Evolutionary conservation across 2,888 invertebrate genomes (phyloP).

Genomic region (Eretmocerus hayati): DNA sequence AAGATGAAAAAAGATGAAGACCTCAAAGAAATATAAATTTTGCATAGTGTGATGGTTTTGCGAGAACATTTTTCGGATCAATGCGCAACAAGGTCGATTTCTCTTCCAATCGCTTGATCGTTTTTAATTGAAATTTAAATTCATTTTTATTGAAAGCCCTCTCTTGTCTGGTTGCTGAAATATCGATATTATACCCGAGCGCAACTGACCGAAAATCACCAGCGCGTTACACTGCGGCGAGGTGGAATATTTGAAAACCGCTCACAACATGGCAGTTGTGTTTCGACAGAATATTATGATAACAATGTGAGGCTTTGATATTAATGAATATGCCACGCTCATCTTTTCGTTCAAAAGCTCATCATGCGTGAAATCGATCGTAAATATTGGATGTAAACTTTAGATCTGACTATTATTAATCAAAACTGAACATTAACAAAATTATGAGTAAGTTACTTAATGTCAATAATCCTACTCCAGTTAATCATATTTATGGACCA

Average conservation of each 20-base stretch:
- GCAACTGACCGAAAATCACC: not conserved
- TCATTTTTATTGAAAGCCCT: slow-evolving; percentile 7
- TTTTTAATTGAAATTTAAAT: slow-evolving; percentile 20
- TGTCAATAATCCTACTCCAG: no score
- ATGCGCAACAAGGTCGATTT: slow-evolving; percentile 17
- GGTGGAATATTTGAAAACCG: slow-evolving; percentile 10
- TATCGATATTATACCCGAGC: slow-evolving; percentile 9
- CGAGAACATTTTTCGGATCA: not conserved
- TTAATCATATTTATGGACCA: no score
- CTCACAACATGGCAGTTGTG: no score
- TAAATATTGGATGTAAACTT: no score
- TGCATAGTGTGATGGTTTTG: not conserved
- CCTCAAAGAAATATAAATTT: not conserved
- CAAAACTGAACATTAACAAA: no score
- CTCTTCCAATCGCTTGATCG: slow-evolving; percentile 9
- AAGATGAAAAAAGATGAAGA: not conserved
- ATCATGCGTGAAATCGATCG: no score
- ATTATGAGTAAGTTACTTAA: no score
- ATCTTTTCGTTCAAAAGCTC: no score
- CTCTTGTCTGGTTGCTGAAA: not conserved
- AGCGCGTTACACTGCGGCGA: slow-evolving; percentile 6
- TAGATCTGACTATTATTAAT: no score
- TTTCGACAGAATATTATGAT: no score
- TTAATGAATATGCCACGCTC: no score
- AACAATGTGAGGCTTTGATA: no score